Percentiles rank a stretch among this genome's conserved stretches.
Conservation (phyloP, 2,797 vertebrate species). For the Helicolenus hilgendorfi region DNA sequence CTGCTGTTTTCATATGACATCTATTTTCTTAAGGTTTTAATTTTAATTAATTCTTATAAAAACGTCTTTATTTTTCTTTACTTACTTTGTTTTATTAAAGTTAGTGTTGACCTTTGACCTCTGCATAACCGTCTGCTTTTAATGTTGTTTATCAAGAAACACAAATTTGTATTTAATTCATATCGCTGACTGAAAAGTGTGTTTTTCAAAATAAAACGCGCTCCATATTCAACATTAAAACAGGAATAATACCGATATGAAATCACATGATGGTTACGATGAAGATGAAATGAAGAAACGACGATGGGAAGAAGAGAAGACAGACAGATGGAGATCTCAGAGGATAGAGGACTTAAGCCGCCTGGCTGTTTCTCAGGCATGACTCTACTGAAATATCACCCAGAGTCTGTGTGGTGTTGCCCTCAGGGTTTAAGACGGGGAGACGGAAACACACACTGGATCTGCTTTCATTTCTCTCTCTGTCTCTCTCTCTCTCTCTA, state of each 20-base stretch:
- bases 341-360: conserved; percentile 55
- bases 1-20: background rate
- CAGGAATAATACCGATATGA: background rate
- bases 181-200: too few species aligned
- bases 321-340: conserved; percentile 1
- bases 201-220: too few species aligned
- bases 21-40: background rate
- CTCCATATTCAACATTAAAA: background rate
- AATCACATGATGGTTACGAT: background rate
- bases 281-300: background rate
- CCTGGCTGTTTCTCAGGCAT: conserved; percentile 56
- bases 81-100: too few species aligned
- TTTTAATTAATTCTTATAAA: background rate
- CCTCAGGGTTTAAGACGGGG: conserved; percentile 45
- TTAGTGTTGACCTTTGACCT: background rate
- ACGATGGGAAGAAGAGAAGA: background rate
- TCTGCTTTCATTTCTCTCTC: background rate
- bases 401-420: conserved; percentile 30
- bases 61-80: background rate
- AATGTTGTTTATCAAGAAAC: too few species aligned
- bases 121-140: background rate
- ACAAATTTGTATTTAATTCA: too few species aligned
- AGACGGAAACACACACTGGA: background rate
- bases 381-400: conserved; percentile 30
- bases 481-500: background rate